phyloP scores from a whole-genome alignment of 2,888 invertebrate genomes.

The Abrostola triplasia region DNA sequence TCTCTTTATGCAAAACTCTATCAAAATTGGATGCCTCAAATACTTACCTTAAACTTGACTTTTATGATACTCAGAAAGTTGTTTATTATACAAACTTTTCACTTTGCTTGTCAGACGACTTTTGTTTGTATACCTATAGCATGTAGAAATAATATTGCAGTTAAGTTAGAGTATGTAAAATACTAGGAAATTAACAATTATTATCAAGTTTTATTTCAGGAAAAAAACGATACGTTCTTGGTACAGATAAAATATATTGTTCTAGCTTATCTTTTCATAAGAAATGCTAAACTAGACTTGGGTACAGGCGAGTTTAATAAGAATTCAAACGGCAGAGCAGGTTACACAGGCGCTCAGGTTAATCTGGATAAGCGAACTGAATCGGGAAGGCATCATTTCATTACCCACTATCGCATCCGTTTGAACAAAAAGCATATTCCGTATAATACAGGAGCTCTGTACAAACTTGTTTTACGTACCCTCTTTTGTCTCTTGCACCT shows the following conservation, averaged over 20 bases:
- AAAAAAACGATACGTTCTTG: slow-evolving; percentile 44
- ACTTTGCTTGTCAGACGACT: background rate
- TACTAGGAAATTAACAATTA: no score
- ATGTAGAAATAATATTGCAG: no score
- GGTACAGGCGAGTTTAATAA: slow-evolving; percentile 64
- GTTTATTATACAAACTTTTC: slow-evolving; percentile 12
- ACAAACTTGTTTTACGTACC: slow-evolving; percentile 38
- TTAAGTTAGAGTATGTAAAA: no score
- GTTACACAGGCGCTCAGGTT: slow-evolving; percentile 77
- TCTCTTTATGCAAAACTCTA: slow-evolving; percentile 84
- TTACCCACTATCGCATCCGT: slow-evolving; percentile 73
- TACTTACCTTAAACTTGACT: slow-evolving; percentile 38
- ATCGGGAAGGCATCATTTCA: slow-evolving; percentile 75
- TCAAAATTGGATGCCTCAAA: slow-evolving; percentile 78
- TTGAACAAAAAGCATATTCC: slow-evolving; percentile 70
- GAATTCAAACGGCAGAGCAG: slow-evolving; percentile 74
- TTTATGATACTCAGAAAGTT: slow-evolving; percentile 31
- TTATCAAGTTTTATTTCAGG: background rate
- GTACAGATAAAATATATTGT: slow-evolving; percentile 69
- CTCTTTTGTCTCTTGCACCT: slow-evolving; percentile 41
- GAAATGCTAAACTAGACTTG: slow-evolving; percentile 60
- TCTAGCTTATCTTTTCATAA: slow-evolving; percentile 69
- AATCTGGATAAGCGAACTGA: slow-evolving; percentile 75
- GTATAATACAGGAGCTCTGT: slow-evolving; percentile 51
- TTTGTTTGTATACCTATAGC: background rate